Evolutionary conservation across 2,888 invertebrate species (phyloP).

Genomic region (Hemicrepidius hirtus): DNA sequence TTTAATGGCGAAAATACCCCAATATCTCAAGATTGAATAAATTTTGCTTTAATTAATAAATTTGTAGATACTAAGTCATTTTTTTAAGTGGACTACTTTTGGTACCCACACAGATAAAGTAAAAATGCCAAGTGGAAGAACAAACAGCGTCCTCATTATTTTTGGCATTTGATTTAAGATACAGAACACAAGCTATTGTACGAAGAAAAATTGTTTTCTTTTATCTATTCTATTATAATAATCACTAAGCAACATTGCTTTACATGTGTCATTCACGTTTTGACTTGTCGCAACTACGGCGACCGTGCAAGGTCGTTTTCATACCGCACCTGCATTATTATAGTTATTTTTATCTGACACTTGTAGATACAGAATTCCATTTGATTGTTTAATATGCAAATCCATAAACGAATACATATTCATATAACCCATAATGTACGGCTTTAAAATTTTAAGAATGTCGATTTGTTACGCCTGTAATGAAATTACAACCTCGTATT

Average conservation of each 20-base stretch:
- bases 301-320: constrained; percentile 57
- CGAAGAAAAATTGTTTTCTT: constrained; percentile 15
- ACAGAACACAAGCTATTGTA: constrained; percentile 1
- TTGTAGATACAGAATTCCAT: constrained; percentile 55
- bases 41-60: too few species aligned
- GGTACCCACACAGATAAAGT: background rate
- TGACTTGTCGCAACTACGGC: constrained; percentile 51
- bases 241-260: constrained; percentile 3
- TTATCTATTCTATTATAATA: constrained; percentile 17
- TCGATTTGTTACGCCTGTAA: constrained; percentile 1
- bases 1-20: too few species aligned
- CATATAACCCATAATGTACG: constrained; percentile 15
- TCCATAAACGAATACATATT: constrained; percentile 21
- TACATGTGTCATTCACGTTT: constrained; percentile 25
- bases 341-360: constrained; percentile 54
- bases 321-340: constrained; percentile 58
- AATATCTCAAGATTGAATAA: too few species aligned
- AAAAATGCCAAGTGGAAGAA: background rate
- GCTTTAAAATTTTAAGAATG: constrained; percentile 8
- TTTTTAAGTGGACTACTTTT: background rate
- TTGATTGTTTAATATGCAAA: constrained; percentile 61
- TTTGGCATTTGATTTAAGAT: constrained; percentile 6
- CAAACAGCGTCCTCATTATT: background rate
- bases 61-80: too few species aligned
- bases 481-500: background rate